Evolutionary conservation across 2,888 invertebrate species (phyloP).

Genomic region (Anoncus sp.): DNA sequence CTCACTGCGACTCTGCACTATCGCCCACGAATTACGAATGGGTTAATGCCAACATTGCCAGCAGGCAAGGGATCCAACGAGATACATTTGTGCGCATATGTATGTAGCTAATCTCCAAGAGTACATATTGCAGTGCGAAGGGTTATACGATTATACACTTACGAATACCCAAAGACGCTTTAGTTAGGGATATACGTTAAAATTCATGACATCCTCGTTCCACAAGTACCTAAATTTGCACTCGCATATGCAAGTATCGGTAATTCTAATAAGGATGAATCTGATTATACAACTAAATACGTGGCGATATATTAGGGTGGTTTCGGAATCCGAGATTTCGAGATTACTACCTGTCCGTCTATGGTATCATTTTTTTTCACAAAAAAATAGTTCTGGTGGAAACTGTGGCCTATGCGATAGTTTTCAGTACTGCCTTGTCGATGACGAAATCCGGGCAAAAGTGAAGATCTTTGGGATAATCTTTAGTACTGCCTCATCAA

Average conservation of each 20-base stretch:
- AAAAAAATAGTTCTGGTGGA: no score
- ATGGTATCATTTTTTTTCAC: no score
- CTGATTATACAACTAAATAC: not conserved
- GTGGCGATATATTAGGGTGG: not conserved
- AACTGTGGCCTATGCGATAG: no score
- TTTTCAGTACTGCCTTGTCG: no score
- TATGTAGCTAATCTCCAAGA: not conserved
- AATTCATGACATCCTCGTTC: conserved; percentile 27
- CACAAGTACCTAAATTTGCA: conserved; percentile 24
- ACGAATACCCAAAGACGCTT: conserved; percentile 2
- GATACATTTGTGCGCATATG: conserved; percentile 23
- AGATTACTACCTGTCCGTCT: no score
- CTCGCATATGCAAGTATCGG: conserved; percentile 8
- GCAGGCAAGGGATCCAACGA: not conserved
- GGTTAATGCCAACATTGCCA: conserved; percentile 23
- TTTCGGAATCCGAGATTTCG: no score
- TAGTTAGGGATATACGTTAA: not conserved
- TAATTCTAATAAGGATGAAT: not conserved
- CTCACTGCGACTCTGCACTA: conserved; percentile 5
- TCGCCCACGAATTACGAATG: conserved; percentile 24
- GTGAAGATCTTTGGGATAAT: no score
- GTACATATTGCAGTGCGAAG: conserved; percentile 34
- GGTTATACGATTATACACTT: conserved; percentile 18
- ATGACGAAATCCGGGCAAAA: no score
- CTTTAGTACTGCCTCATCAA: no score